These are phyloP conservation scores for Chloebia gouldiae DNA, from an alignment of 2,113 vertebrate genomes.

Conservation along the genomic window DNA sequence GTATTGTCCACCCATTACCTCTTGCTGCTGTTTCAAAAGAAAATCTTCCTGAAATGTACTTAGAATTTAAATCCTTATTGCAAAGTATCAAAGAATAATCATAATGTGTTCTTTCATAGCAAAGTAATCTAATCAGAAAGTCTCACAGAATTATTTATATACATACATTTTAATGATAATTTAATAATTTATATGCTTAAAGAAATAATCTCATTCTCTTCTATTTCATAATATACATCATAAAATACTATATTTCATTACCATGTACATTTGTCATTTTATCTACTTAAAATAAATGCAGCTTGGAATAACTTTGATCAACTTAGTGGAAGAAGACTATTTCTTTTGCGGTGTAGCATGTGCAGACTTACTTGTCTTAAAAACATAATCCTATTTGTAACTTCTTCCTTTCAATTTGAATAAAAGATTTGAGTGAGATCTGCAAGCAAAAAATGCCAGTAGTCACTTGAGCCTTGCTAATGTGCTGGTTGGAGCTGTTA, in stretches of 20 bases:
- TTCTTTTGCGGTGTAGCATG: background rate
- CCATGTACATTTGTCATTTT: background rate
- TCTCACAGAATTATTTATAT: background rate
- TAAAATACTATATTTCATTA: constrained; percentile 8
- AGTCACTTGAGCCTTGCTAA: background rate
- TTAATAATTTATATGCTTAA: constrained; percentile 34
- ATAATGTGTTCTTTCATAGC: background rate
- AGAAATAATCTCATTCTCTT: constrained; percentile 48
- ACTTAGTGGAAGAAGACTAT: background rate
- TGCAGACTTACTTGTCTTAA: background rate
- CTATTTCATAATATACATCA: constrained; percentile 20
- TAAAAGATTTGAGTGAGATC: background rate
- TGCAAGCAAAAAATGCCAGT: background rate
- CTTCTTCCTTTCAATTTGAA: background rate
- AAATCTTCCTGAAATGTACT: constrained; percentile 34
- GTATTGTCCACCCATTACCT: background rate
- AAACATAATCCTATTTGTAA: background rate
- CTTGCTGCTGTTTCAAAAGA: background rate
- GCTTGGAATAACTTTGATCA: background rate
- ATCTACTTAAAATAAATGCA: constrained; percentile 16
- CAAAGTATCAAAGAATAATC: constrained; percentile 14
- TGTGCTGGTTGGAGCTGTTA: background rate
- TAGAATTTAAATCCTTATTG: constrained; percentile 10
- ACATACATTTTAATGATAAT: constrained; percentile 14
- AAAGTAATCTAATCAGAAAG: constrained; percentile 38